Percentiles rank a stretch among this genome's conserved stretches.
Conservation (phyloP, 2,888 invertebrate species). For the Lithophane ornitopus region DNA sequence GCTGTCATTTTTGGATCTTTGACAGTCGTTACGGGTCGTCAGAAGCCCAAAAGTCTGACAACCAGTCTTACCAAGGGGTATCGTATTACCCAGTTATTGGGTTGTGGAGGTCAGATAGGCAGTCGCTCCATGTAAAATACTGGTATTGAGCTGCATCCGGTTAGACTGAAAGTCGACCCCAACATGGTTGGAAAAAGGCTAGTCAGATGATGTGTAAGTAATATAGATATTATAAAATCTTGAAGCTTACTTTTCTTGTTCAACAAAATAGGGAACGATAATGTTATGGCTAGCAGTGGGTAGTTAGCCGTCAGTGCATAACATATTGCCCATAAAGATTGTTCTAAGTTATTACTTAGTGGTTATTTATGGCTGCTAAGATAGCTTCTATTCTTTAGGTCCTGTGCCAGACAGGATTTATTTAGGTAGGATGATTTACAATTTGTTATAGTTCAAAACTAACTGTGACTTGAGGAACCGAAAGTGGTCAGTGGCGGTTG, state of each 20-base stretch:
- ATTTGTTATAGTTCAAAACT: not conserved
- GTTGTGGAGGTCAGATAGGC: too few species aligned
- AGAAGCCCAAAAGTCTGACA: too few species aligned
- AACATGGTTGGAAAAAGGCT: too few species aligned
- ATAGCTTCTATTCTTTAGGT: conserved; percentile 12
- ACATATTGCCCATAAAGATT: conserved; percentile 43
- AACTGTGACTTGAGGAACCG: not conserved
- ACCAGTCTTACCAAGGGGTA: too few species aligned
- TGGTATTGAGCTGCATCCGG: too few species aligned
- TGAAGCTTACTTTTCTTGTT: not conserved
- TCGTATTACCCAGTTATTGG: too few species aligned
- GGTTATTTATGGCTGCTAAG: conserved; percentile 11
- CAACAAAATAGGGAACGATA: conserved; percentile 4
- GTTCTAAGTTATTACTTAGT: conserved; percentile 31
- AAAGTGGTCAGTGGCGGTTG: not conserved
- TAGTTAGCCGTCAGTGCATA: conserved; percentile 22
- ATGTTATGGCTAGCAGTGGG: not conserved
- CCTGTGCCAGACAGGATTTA: not conserved
- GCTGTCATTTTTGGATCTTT: too few species aligned
- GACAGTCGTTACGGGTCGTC: too few species aligned
- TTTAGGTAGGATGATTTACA: not conserved
- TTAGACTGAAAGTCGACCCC: too few species aligned
- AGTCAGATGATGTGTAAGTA: too few species aligned
- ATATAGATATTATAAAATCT: too few species aligned
- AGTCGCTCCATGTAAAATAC: too few species aligned